Percentiles rank a stretch among this genome's conserved stretches.
phyloP scores from a whole-genome alignment of 2,888 invertebrate genomes.

The Drosophila villosipedis region DNA sequence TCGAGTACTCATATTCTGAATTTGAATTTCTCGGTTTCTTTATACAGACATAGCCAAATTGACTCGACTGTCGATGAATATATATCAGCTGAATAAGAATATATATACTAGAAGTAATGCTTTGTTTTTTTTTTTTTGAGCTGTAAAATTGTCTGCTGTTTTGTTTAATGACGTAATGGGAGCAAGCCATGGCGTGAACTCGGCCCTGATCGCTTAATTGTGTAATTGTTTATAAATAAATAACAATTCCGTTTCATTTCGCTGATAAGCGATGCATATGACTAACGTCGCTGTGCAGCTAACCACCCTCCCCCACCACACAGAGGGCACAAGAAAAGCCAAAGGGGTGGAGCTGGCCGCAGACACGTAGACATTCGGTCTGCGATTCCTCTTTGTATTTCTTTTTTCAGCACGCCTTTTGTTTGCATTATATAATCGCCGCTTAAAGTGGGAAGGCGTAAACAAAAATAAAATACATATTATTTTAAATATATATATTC shows the following conservation, averaged over 20 bases:
- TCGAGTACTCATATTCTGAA: neutral
- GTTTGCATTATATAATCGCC: conserved; percentile 70
- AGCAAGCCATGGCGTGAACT: conserved; percentile 18
- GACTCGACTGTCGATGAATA: neutral
- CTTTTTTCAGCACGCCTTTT: conserved; percentile 34
- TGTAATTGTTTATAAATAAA: conserved; percentile 71
- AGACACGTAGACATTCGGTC: conserved; percentile 65
- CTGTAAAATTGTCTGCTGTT: neutral
- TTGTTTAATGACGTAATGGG: conserved; percentile 11
- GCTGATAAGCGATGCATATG: conserved; percentile 58
- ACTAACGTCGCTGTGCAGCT: conserved; percentile 47
- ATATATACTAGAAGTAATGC: neutral
- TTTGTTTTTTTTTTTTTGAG: neutral
- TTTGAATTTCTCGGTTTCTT: neutral
- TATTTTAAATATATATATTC: conserved; percentile 5
- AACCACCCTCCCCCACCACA: neutral
- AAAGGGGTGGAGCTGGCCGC: conserved; percentile 7
- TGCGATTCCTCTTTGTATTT: conserved; percentile 32
- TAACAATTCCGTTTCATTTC: conserved; percentile 47
- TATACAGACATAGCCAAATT: neutral
- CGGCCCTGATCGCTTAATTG: conserved; percentile 37
- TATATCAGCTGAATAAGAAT: neutral
- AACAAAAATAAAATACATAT: conserved; percentile 47
- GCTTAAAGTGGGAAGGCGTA: conserved; percentile 33
- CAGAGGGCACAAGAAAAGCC: neutral